These are phyloP conservation scores for Lanistes nyassanus DNA, from an alignment of 1,140 invertebrate species.

Conservation along the genomic window DNA sequence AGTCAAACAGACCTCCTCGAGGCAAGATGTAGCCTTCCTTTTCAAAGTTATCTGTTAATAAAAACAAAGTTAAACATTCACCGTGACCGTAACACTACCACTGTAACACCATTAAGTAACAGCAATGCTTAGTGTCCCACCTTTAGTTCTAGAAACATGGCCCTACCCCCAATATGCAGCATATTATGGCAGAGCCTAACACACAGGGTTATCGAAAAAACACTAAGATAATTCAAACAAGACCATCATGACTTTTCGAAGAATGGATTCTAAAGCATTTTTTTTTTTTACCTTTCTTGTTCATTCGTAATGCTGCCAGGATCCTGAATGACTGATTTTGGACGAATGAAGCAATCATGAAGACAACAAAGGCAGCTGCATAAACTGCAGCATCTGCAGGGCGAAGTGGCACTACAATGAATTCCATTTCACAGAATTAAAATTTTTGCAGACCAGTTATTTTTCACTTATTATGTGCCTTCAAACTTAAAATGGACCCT, in stretches of 20 bases:
- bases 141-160: not conserved
- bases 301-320: slow-evolving; percentile 10
- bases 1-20: slow-evolving; percentile 24
- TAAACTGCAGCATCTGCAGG: not conserved
- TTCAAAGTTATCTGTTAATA: not conserved
- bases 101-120: not conserved
- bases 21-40: slow-evolving; percentile 13
- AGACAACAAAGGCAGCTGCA: not conserved
- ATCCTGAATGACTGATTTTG: slow-evolving; percentile 22
- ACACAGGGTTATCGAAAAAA: not conserved
- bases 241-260: not conserved
- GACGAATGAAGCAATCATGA: not conserved
- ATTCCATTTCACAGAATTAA: too few relatives aligned
- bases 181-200: not conserved
- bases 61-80: not conserved
- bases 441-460: too few relatives aligned
- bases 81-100: not conserved
- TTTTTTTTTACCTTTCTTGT: slow-evolving; percentile 15
- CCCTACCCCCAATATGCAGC: too few relatives aligned
- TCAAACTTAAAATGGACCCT: not conserved
- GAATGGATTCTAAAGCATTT: not conserved
- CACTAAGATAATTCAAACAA: not conserved
- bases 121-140: not conserved
- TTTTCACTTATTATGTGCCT: too few relatives aligned
- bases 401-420: not conserved